Conservation (phyloP, 2,888 invertebrate genomes). For the Drosophila kambysellisi region DNA sequence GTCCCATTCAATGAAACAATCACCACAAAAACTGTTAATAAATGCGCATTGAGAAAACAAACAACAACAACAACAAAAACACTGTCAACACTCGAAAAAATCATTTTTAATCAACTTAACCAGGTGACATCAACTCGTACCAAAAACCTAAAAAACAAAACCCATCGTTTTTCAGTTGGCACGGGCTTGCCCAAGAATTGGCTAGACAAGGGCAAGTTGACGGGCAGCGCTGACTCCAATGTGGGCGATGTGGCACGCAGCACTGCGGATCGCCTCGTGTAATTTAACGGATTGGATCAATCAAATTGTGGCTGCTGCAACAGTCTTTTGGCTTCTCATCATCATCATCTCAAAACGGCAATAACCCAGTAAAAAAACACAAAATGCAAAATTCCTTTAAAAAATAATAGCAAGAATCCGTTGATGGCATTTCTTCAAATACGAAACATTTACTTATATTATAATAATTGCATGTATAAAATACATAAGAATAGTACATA, state of each 20-base stretch:
- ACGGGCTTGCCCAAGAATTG: constrained; percentile 71
- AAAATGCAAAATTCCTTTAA: constrained; percentile 6
- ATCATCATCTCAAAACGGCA: neutral
- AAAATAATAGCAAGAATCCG: constrained; percentile 11
- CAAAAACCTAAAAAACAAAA: constrained; percentile 30
- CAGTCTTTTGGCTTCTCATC: constrained; percentile 9
- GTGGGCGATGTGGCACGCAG: constrained; percentile 75
- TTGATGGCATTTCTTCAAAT: constrained; percentile 52
- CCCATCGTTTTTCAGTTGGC: constrained; percentile 72
- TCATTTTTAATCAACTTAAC: neutral
- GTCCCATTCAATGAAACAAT: constrained; percentile 38
- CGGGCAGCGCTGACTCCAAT: constrained; percentile 45
- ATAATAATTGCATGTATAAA: constrained; percentile 75
- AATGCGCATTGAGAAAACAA: constrained; percentile 73
- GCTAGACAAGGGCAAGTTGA: constrained; percentile 63
- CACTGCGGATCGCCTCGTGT: constrained; percentile 73
- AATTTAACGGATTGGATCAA: constrained; percentile 17
- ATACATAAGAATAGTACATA: constrained; percentile 81
- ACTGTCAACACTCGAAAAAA: constrained; percentile 23
- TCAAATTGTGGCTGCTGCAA: constrained; percentile 2
- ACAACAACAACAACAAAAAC: constrained; percentile 6
- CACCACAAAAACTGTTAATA: constrained; percentile 61
- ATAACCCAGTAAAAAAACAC: constrained; percentile 54
- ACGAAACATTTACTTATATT: constrained; percentile 76
- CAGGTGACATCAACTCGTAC: constrained; percentile 7